Conservation (phyloP, 2,888 invertebrate genomes). For the Troides helena region DNA sequence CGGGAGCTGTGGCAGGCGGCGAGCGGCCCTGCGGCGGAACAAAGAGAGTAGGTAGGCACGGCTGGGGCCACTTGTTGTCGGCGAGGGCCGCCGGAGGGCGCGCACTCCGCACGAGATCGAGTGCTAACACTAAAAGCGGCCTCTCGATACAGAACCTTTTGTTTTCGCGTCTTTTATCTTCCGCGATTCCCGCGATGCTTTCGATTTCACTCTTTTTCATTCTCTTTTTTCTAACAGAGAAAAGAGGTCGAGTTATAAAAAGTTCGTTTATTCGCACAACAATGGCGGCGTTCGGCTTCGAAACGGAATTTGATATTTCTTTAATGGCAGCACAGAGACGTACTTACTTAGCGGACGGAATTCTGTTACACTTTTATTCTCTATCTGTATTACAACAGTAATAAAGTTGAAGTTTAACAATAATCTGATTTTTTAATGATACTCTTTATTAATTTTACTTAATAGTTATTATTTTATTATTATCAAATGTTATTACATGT, state of each 20-base stretch:
- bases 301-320: conserved; percentile 11
- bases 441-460: too few species aligned
- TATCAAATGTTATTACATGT: too few species aligned
- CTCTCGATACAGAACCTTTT: conserved; percentile 26
- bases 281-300: neutral
- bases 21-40: neutral
- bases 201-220: conserved; percentile 21
- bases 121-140: conserved; percentile 19
- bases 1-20: too few species aligned
- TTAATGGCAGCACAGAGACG: neutral
- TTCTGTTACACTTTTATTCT: too few species aligned
- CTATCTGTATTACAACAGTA: too few species aligned
- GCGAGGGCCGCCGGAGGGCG: conserved; percentile 6
- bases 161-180: conserved; percentile 29
- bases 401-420: too few species aligned
- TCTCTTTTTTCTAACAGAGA: conserved; percentile 7
- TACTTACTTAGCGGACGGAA: too few species aligned
- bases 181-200: conserved; percentile 22
- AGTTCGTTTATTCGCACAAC: neutral
- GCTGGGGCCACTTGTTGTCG: conserved; percentile 24
- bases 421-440: too few species aligned
- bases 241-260: conserved; percentile 23
- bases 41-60: conserved; percentile 18
- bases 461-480: too few species aligned
- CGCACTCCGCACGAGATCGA: conserved; percentile 16